Conservation (phyloP, 1,140 invertebrate species). For the Teleopsis dalmanni region DNA sequence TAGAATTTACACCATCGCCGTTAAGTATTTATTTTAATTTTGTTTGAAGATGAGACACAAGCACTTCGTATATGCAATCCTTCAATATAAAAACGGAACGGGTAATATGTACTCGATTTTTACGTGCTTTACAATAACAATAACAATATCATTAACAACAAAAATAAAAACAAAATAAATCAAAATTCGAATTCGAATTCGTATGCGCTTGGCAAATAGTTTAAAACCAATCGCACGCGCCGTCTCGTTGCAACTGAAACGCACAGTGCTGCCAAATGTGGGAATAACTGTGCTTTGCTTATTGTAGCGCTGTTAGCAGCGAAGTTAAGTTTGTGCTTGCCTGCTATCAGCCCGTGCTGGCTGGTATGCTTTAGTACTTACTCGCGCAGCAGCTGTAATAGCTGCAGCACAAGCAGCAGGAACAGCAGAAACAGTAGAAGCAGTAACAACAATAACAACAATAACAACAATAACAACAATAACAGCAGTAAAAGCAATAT, state of each 20-base stretch:
- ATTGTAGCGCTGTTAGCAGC: neutral
- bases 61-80: no score
- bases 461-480: no score
- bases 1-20: no score
- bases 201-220: neutral
- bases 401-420: no score
- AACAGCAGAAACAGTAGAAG: no score
- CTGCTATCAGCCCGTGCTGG: neutral
- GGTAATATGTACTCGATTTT: neutral
- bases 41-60: no score
- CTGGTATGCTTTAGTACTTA: neutral
- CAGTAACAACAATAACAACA: no score
- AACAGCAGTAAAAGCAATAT: no score
- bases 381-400: no score
- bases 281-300: conserved; percentile 7
- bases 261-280: neutral
- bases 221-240: conserved; percentile 6
- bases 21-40: no score
- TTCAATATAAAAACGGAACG: neutral
- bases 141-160: neutral
- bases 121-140: neutral
- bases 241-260: conserved; percentile 8
- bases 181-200: no score
- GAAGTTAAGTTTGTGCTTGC: neutral
- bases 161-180: no score